These are phyloP conservation scores for Megaptera novaeangliae DNA, from an alignment of 2,113 vertebrate species.

Conservation along the genomic window DNA sequence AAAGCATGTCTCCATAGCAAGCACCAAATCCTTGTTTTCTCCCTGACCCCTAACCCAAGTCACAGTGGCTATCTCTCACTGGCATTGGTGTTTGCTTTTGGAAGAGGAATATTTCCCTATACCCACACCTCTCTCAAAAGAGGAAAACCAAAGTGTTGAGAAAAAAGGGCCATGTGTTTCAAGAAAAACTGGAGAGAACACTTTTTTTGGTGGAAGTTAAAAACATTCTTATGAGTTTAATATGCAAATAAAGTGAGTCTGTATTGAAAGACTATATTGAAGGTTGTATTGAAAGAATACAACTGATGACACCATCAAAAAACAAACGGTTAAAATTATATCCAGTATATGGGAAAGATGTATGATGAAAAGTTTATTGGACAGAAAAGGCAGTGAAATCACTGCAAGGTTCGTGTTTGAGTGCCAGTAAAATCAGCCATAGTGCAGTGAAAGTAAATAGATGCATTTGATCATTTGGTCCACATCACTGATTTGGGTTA, in stretches of 20 bases:
- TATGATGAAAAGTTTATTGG: not conserved
- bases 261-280: not conserved
- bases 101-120: not conserved
- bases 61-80: not conserved
- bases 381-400: not conserved
- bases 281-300: not conserved
- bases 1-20: not conserved
- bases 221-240: not conserved
- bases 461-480: fast-evolving
- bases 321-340: not conserved
- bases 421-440: too few species aligned
- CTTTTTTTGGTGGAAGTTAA: not conserved
- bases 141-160: not conserved
- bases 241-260: not conserved
- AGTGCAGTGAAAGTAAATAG: fast-evolving
- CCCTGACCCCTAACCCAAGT: not conserved
- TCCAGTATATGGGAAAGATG: not conserved
- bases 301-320: not conserved
- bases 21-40: not conserved
- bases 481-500: fast-evolving
- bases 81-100: not conserved
- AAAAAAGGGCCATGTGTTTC: not conserved
- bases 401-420: not conserved
- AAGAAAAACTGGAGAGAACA: not conserved
- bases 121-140: not conserved